Evolutionary conservation across 2,113 vertebrate genomes (phyloP), one percentile per base, ranked within the genome.

Genomic region (Barbus barbus): DNA sequence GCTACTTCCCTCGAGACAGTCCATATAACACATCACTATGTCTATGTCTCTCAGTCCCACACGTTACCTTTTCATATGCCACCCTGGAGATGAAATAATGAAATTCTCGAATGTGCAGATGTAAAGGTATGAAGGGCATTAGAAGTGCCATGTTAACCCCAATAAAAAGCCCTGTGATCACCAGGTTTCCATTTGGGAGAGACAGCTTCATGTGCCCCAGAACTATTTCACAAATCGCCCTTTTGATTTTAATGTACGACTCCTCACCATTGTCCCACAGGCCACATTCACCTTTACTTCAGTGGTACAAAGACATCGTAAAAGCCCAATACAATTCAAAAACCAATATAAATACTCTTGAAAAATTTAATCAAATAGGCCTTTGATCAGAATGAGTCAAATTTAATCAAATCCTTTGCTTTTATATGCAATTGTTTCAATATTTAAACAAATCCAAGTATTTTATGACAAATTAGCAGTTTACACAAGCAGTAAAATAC

Each of bases 11-110:
- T 71, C 63, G 4, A 84, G 69, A 89, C 72, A 71, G 84, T 44
- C 84, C 85, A n/a, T 88, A 93, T 92, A 90, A 93, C 93, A 93
- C 89, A 93, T 93, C 31, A 33, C 63, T 67, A 84, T 85, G 85
- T 84, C 87, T 87, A 83, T 91, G 91, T 92, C 90, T 92, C 90
- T 88, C 87, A 83, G 61, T 53, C 74, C 85, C 31, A 44, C 63
- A 44, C 72, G 56, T 90, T 90, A 91, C 89, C 90, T 92, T 80
- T 28, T 69, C n/a, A 87, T 90, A 89, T 89, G 86, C 81, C 72
- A 87, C 90, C 86, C 73, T 11, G 31, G 33, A 92, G 36, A 81
- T 92, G 88, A 93, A 92, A 90, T 90, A 92, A 92, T 93, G 60
- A 92, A 88, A 89, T 75, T 84, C 84, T 76, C 77, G 87, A 41